A percentile compares a stretch with the other conserved stretches of the same genome.
Evolutionary conservation across 2,113 vertebrate genomes (phyloP).

Genomic region (Chaetodon trifascialis): DNA sequence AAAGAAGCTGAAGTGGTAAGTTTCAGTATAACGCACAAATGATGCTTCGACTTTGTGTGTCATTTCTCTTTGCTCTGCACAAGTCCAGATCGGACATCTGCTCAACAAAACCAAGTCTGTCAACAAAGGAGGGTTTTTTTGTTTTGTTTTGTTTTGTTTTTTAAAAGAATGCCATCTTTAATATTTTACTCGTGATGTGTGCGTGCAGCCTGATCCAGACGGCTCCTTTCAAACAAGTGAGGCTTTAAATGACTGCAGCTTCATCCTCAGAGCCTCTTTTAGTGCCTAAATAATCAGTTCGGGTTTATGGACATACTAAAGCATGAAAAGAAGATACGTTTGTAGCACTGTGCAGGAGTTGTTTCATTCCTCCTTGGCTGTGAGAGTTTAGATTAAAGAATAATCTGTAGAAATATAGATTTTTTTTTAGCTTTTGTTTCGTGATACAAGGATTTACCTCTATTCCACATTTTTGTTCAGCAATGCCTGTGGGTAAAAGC

Average conservation of each 20-base stretch:
- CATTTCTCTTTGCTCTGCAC: not conserved
- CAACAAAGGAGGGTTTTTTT: not conserved
- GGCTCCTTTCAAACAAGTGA: not conserved
- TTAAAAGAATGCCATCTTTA: not conserved
- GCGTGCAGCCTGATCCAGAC: not conserved
- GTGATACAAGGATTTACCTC: not conserved
- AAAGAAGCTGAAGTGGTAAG: not conserved
- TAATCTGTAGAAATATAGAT: not conserved
- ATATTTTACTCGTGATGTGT: not conserved
- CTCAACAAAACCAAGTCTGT: constrained; percentile 2
- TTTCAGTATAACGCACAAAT: not conserved
- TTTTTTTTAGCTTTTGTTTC: not conserved
- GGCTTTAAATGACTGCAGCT: constrained; percentile 1
- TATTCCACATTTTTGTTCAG: not conserved
- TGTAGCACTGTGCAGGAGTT: not conserved
- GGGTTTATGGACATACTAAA: not conserved
- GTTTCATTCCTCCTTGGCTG: not conserved
- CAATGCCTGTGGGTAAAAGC: not conserved
- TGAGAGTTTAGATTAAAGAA: not conserved
- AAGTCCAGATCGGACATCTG: not conserved
- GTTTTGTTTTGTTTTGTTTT: not conserved
- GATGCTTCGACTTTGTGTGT: not conserved
- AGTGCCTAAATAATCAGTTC: constrained; percentile 35
- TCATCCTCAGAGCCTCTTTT: constrained; percentile 6
- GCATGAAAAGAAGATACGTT: not conserved